Evolutionary conservation across 2,888 invertebrate genomes (phyloP), one percentile per base, ranked within the genome.

Genomic region (Cephus spinipes): DNA sequence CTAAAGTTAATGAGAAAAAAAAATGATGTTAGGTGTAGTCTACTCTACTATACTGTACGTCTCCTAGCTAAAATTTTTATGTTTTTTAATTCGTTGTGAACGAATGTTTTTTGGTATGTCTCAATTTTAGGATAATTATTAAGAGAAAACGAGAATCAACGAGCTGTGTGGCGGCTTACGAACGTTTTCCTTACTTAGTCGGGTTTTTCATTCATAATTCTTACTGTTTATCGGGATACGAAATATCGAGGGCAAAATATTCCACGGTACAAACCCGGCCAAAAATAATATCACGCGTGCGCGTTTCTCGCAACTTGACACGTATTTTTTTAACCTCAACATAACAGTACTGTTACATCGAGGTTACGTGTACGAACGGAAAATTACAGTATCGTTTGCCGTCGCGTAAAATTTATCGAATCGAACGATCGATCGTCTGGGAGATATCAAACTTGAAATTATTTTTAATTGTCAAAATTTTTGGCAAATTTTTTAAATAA

Each of bases 21-120:
- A 69, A 71, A 85, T 75, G 85, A 86, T 88, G 86, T 89, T 90
- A 89, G 87, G 84, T 88, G 85, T 88, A 89, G 86, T 87, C 82
- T 82, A 85, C 81, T 88, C 81, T 87, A 87, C 79, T 85, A 84
- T 87, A 88, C 84, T 86, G 86, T 85, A 85, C 89, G 85, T 89
- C 87, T 87, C 79, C 81, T 87, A 88, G 87, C 83, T 88, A 82
- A 89, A 55, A 89, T 86, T 87, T 84, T 85, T 85, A 86, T 86
- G 85, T 87, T 89, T 79, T 89, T 87, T 79, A 85, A 88, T 88
- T 89, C 87, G 87, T 88, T 88, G 83, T 87, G 85, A 88, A 88
- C 86, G 87, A 88, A 87, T 84, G 83, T 86, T 87, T 87, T 86
- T 85, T 82, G 78, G 82, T 84, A 87, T 82, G 86, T 83, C 84